Conservation (phyloP, 2,888 invertebrate genomes). For the Calliscelio sp. region DNA sequence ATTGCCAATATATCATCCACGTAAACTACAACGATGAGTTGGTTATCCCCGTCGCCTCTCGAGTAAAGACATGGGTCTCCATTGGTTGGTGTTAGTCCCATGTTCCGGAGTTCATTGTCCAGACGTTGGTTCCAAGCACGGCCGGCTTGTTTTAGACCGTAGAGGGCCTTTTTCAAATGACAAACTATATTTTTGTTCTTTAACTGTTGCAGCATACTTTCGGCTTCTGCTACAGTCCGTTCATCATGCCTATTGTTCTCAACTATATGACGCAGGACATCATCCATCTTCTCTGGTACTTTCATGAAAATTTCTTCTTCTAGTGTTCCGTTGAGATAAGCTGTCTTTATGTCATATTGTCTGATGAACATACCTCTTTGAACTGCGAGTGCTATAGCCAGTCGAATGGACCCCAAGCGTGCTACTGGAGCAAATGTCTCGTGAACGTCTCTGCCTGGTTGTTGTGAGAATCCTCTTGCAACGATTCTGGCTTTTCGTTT, state of each 20-base stretch:
- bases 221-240: not conserved
- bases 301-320: slow-evolving; percentile 49
- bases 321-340: slow-evolving; percentile 73
- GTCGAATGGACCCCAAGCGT: slow-evolving; percentile 22
- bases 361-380: slow-evolving; percentile 58
- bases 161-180: slow-evolving; percentile 29
- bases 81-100: not conserved
- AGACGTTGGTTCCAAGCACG: slow-evolving; percentile 37
- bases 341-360: slow-evolving; percentile 73
- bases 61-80: slow-evolving; percentile 50
- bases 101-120: not conserved
- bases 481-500: slow-evolving; percentile 29
- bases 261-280: slow-evolving; percentile 11
- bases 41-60: not conserved
- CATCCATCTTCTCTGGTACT: slow-evolving; percentile 7
- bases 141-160: slow-evolving; percentile 50
- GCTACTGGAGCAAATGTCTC: slow-evolving; percentile 43
- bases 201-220: not conserved
- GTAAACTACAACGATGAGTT: not conserved
- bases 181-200: not conserved
- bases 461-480: slow-evolving; percentile 37
- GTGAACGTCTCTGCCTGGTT: slow-evolving; percentile 22
- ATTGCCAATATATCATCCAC: not conserved
- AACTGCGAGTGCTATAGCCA: slow-evolving; percentile 5
- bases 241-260: not conserved